These are phyloP conservation scores for Pandemis heparana DNA, from an alignment of 2,888 invertebrate species.

Conservation along the genomic window DNA sequence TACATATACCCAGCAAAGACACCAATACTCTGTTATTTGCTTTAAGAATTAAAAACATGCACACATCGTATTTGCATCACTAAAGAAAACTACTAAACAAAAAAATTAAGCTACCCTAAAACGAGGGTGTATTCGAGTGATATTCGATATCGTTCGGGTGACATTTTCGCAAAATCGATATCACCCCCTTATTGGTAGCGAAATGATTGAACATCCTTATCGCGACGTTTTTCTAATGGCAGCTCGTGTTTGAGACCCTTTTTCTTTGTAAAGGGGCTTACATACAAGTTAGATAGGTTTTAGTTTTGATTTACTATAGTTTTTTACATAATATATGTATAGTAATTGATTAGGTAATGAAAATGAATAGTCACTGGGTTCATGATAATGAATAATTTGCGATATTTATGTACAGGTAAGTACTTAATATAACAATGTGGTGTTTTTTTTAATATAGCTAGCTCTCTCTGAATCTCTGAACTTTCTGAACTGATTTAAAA, in stretches of 20 bases:
- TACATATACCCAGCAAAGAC: too few relatives aligned
- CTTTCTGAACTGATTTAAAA: too few relatives aligned
- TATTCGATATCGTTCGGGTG: slow-evolving; percentile 76
- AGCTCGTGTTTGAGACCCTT: slow-evolving; percentile 81
- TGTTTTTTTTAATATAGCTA: too few relatives aligned
- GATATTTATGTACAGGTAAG: too few relatives aligned
- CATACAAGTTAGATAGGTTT: slow-evolving; percentile 52
- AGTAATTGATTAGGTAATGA: too few relatives aligned
- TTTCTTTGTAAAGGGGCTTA: slow-evolving; percentile 70
- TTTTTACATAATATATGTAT: too few relatives aligned
- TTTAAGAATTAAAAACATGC: slow-evolving; percentile 15
- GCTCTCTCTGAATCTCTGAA: too few relatives aligned
- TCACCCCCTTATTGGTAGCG: slow-evolving; percentile 83
- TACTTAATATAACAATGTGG: too few relatives aligned
- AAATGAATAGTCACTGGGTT: too few relatives aligned
- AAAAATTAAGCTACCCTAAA: slow-evolving; percentile 51
- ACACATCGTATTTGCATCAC: not conserved
- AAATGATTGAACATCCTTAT: slow-evolving; percentile 86
- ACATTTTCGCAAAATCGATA: slow-evolving; percentile 84
- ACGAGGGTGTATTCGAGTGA: slow-evolving; percentile 58
- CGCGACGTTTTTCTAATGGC: slow-evolving; percentile 86
- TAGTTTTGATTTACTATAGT: not conserved
- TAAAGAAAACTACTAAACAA: slow-evolving; percentile 13
- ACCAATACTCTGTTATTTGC: too few relatives aligned
- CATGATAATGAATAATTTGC: too few relatives aligned